Evolutionary conservation across 2,797 vertebrate genomes (phyloP).

Genomic region (Coracias cyanogaster): DNA sequence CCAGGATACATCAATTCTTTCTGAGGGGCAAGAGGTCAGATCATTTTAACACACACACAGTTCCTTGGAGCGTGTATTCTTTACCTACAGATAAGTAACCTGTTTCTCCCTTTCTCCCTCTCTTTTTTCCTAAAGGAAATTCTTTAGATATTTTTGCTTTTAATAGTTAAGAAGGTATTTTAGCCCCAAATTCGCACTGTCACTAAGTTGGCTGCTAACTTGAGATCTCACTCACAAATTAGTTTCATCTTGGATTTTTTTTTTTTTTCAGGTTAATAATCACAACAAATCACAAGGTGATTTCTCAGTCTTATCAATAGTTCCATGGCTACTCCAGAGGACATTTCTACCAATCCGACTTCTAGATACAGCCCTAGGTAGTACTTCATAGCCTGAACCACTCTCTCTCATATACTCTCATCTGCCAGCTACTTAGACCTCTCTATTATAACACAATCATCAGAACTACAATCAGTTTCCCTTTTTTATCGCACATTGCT

Average conservation of each 20-base stretch:
- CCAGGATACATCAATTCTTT: not conserved
- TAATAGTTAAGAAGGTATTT: slow-evolving; percentile 8
- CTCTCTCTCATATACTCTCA: not conserved
- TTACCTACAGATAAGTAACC: not conserved
- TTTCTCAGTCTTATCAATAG: not conserved
- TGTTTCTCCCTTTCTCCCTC: not conserved
- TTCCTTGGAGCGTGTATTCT: not conserved
- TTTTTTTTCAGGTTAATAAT: not conserved
- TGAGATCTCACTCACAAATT: not conserved
- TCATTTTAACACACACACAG: not conserved
- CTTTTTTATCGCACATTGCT: not conserved
- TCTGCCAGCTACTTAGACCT: not conserved
- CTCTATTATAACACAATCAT: not conserved
- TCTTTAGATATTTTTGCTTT: not conserved
- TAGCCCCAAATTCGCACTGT: not conserved
- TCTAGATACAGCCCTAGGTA: not conserved
- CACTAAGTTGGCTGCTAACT: not conserved
- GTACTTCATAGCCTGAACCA: not conserved
- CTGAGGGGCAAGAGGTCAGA: not conserved
- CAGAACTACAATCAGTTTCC: not conserved
- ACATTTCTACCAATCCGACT: not conserved
- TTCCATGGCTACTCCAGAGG: not conserved
- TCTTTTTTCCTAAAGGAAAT: not conserved
- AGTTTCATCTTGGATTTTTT: not conserved
- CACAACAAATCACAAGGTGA: not conserved